Evolutionary conservation across 1,140 invertebrate species (phyloP).

Genomic region (Drosophila erecta): DNA sequence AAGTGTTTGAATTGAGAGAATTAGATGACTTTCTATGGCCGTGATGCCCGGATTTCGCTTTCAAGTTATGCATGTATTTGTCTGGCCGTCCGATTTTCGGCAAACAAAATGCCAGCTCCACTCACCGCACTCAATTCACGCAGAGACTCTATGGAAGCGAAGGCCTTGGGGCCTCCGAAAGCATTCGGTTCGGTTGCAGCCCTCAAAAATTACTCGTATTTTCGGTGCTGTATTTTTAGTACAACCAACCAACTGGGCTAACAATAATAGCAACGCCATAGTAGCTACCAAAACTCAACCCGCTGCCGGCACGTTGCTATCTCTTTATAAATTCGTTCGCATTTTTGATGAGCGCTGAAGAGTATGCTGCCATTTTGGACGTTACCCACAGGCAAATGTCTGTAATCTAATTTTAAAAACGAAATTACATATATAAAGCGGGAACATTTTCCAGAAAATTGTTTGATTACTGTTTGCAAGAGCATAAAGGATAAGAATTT

Average conservation of each 20-base stretch:
- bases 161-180: conserved; percentile 43
- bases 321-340: conserved; percentile 48
- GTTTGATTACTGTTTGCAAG: conserved; percentile 51
- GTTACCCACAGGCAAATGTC: conserved; percentile 52
- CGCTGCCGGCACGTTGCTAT: conserved; percentile 26
- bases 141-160: conserved; percentile 25
- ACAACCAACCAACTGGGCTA: conserved; percentile 32
- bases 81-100: conserved; percentile 65
- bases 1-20: conserved; percentile 75
- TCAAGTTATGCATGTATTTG: conserved; percentile 67
- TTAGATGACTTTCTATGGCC: conserved; percentile 67
- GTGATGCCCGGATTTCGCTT: conserved; percentile 63
- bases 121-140: conserved; percentile 24
- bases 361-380: conserved; percentile 34
- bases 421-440: conserved; percentile 59
- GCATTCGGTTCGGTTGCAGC: conserved; percentile 4
- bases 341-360: conserved; percentile 56
- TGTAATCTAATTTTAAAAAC: conserved; percentile 67
- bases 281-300: conserved; percentile 11
- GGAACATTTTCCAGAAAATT: conserved; percentile 56
- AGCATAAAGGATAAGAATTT: conserved; percentile 48
- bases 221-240: conserved; percentile 52
- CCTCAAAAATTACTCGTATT: conserved; percentile 35
- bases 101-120: conserved; percentile 64
- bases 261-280: conserved; percentile 29